Conservation (phyloP, 2,797 vertebrate genomes). For the Anniella stebbinsi region DNA sequence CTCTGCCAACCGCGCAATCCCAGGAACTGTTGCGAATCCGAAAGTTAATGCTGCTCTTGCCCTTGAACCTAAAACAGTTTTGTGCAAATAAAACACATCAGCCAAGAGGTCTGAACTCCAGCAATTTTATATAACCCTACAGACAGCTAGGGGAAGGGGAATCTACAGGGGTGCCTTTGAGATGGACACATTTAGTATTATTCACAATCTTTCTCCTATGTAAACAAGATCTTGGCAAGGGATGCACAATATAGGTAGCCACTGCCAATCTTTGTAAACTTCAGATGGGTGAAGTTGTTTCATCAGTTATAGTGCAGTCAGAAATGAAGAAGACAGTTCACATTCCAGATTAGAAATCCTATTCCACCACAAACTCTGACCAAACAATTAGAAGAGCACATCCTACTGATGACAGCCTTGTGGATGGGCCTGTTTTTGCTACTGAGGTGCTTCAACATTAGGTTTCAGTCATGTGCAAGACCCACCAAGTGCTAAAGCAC, state of each 20-base stretch:
- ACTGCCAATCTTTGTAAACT: background rate
- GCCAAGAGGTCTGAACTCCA: background rate
- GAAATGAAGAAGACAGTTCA: background rate
- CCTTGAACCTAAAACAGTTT: constrained; percentile 27
- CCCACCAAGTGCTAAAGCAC: background rate
- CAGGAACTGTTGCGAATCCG: constrained; percentile 27
- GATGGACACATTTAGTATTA: background rate
- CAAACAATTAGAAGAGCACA: background rate
- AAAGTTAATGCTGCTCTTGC: background rate
- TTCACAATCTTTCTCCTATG: background rate
- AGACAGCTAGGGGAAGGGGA: background rate
- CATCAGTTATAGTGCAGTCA: background rate
- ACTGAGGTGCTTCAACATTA: background rate
- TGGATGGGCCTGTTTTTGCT: background rate
- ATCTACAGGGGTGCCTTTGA: background rate
- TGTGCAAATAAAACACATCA: background rate
- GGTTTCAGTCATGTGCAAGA: background rate
- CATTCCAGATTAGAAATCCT: background rate
- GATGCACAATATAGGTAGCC: background rate
- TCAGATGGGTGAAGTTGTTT: no score
- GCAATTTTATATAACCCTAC: background rate
- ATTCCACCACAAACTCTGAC: background rate
- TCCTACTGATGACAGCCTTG: background rate
- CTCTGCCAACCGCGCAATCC: background rate
- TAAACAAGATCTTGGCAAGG: background rate